A percentile compares a stretch with the other conserved stretches of the same genome.
phyloP scores from a whole-genome alignment of 2,888 invertebrate genomes.

The Aporophyla lueneburgensis region DNA sequence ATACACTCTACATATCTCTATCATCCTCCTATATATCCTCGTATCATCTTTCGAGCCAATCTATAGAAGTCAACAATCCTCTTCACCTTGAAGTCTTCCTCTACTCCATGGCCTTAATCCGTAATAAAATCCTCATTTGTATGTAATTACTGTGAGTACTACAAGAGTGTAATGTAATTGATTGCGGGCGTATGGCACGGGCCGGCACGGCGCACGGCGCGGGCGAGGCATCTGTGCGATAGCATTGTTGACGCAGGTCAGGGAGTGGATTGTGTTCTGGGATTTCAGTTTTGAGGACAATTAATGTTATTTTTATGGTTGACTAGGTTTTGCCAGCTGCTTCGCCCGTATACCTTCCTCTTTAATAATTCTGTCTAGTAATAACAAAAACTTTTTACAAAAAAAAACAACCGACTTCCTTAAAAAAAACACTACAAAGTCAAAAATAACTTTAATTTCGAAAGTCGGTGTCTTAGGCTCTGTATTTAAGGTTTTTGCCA shows the following conservation, averaged over 20 bases:
- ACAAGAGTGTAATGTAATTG: constrained; percentile 51
- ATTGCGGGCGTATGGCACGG: constrained; percentile 63
- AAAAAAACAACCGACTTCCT: too few species aligned
- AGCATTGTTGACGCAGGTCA: constrained; percentile 66
- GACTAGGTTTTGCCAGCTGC: too few species aligned
- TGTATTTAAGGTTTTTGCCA: too few species aligned
- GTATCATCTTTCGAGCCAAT: neutral
- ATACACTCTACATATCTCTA: neutral
- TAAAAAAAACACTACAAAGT: too few species aligned
- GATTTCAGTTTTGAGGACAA: constrained; percentile 22
- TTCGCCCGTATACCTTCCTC: too few species aligned
- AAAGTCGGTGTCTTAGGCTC: too few species aligned
- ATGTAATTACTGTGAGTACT: constrained; percentile 47
- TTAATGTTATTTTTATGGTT: neutral
- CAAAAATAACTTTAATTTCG: too few species aligned
- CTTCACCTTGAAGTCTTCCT: constrained; percentile 14
- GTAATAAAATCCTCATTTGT: constrained; percentile 28
- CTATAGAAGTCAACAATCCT: neutral
- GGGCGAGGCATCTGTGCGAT: constrained; percentile 57
- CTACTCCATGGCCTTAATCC: constrained; percentile 50
- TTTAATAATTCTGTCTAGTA: too few species aligned
- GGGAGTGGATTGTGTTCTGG: constrained; percentile 30
- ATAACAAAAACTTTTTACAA: too few species aligned
- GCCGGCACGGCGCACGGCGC: constrained; percentile 66
- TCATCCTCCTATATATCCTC: neutral